A percentile compares a stretch with the other conserved stretches of the same genome.
Conservation (phyloP, 2,113 vertebrate genomes). For the Equus przewalskii region DNA sequence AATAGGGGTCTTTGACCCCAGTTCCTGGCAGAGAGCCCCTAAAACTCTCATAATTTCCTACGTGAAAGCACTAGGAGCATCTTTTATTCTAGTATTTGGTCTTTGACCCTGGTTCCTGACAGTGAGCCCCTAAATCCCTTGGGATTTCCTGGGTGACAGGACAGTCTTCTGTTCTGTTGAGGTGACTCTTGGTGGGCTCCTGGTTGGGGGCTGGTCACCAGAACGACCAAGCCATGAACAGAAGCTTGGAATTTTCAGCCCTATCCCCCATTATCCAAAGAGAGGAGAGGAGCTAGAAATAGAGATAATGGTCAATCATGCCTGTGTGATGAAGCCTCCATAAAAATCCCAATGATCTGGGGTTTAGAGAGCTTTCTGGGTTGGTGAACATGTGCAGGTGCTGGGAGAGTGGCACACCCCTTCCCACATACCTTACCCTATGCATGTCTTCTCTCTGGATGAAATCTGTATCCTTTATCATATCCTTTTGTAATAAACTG, state of each 20-base stretch:
- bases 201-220: not conserved
- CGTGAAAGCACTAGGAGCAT: not conserved
- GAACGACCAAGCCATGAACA: not conserved
- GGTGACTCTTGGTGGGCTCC: not conserved
- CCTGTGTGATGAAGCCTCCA: not conserved
- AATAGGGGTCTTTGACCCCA: not conserved
- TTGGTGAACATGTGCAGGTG: not conserved
- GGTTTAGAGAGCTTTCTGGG: not conserved
- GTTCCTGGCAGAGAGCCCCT: not conserved
- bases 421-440: not conserved
- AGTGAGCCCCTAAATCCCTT: not conserved
- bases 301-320: not conserved
- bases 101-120: not conserved
- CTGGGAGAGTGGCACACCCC: not conserved
- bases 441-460: not conserved
- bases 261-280: not conserved
- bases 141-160: not conserved
- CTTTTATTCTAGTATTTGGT: not conserved
- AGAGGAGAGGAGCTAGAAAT: not conserved
- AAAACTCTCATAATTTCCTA: not conserved
- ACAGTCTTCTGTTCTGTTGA: not conserved
- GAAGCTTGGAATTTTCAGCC: not conserved
- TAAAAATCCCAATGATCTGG: not conserved
- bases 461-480: not conserved
- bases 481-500: not conserved